Evolutionary conservation across 1,140 invertebrate genomes (phyloP).

Genomic region (Dysdera silvatica): DNA sequence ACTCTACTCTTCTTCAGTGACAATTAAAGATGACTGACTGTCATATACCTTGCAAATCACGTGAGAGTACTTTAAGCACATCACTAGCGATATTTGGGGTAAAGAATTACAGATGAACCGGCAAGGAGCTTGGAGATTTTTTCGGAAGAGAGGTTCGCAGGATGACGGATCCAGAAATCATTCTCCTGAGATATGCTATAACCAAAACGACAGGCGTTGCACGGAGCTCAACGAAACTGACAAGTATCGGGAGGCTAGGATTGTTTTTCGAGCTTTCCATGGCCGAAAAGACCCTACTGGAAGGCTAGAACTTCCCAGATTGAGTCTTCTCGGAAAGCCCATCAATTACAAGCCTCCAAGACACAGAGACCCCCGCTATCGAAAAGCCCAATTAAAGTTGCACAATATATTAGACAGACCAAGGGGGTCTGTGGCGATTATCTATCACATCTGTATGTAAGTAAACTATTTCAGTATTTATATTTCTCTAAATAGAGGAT

Average conservation of each 20-base stretch:
- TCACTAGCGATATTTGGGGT: too few relatives aligned
- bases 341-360: conserved; percentile 60
- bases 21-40: too few relatives aligned
- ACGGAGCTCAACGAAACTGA: conserved; percentile 13
- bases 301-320: conserved; percentile 47
- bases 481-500: too few relatives aligned
- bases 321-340: conserved; percentile 81
- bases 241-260: neutral
- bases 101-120: too few relatives aligned
- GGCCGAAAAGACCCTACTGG: conserved; percentile 9
- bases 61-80: too few relatives aligned
- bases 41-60: too few relatives aligned
- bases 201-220: neutral
- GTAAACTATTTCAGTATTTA: too few relatives aligned
- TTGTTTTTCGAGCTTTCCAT: conserved; percentile 10
- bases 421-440: conserved; percentile 66
- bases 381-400: conserved; percentile 73
- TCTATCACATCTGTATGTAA: conserved; percentile 89
- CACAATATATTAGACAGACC: conserved; percentile 90
- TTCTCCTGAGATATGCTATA: too few relatives aligned
- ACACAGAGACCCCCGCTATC: conserved; percentile 76
- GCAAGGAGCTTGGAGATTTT: conserved; percentile 10
- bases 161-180: too few relatives aligned
- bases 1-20: too few relatives aligned
- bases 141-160: too few relatives aligned